Evolutionary conservation across 2,888 invertebrate genomes (phyloP).

Genomic region (Taphrorychus bicolor): DNA sequence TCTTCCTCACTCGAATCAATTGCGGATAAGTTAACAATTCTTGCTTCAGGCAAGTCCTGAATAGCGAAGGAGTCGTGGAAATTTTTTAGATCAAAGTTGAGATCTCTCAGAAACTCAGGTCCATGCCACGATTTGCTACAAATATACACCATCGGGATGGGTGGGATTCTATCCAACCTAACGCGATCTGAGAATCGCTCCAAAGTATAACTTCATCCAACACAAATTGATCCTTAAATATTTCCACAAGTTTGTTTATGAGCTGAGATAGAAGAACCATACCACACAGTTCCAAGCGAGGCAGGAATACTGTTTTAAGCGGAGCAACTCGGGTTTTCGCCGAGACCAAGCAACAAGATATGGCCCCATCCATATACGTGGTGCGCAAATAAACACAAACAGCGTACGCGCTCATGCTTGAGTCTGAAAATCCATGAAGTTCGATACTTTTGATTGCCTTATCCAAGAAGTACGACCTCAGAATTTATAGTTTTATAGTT

Average conservation of each 20-base stretch:
- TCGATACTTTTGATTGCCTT: too few species aligned
- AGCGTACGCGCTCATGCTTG: slow-evolving; percentile 7
- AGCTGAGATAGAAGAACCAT: slow-evolving; percentile 32
- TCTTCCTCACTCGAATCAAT: neutral
- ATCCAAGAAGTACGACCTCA: too few species aligned
- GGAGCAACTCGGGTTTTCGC: slow-evolving; percentile 26
- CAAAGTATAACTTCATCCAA: slow-evolving; percentile 17
- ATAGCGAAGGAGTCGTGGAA: neutral
- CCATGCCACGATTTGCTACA: slow-evolving; percentile 33
- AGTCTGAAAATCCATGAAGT: slow-evolving; percentile 25
- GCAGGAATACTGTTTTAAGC: too few species aligned
- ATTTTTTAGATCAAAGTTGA: neutral
- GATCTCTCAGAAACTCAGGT: slow-evolving; percentile 5
- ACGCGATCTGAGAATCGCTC: slow-evolving; percentile 37
- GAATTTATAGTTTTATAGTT: too few species aligned
- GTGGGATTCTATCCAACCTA: slow-evolving; percentile 31
- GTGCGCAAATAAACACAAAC: slow-evolving; percentile 26
- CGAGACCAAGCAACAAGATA: slow-evolving; percentile 28
- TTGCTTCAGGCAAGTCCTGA: neutral
- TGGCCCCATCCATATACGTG: slow-evolving; percentile 10
- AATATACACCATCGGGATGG: slow-evolving; percentile 30
- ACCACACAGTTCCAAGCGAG: slow-evolving; percentile 34
- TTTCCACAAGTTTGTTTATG: slow-evolving; percentile 10
- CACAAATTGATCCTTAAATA: slow-evolving; percentile 15
- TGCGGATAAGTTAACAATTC: neutral